Evolutionary conservation across 2,888 invertebrate species (phyloP), one percentile per base, ranked within the genome.

Genomic region (Tetrapedia diversipes): DNA sequence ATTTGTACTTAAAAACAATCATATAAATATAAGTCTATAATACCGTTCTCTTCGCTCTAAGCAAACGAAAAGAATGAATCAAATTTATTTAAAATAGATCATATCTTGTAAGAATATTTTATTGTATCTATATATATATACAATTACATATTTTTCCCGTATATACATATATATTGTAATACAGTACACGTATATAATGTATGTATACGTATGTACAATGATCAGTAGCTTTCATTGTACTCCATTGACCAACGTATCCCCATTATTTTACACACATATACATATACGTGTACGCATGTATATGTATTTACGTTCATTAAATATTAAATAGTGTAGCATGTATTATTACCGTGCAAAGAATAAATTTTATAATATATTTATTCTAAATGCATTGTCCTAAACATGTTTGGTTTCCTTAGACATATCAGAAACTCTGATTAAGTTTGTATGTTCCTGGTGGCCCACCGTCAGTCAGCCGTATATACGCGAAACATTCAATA

Each of bases 61-160:
- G 61, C 57, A 61, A 66, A 54, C 39, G 53, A 59, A 41, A 41
- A 61, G 27, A 74, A 65, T 43, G 51, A 64, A 72, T 76, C 64
- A 68, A 66, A 70, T 53, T 69, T 66, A 45, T 68, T 80, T 47
- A 61, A 59, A 69, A 45, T 69, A 75, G 32, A 71, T 71, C 76
- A 72, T 82, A 79, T 85, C 75, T 86, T 85, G 84, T 88, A 88
- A 89, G 88, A 89, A 89, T 89, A 88, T 86, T 88, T 89, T 87
- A 88, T 88, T 88, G 87, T 81, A 85, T 78, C 80, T 86, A 86
- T 86, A 83, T 82, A 83, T 63, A 71, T 66, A 67, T 84, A 80
- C 80, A 81, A 79, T 80, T 81, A 81, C 73, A 78, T 82, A 79
- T 81, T 70, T 19, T 77, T 61, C 66, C 43, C 70, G 49, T 78